A percentile compares a stretch with the other conserved stretches of the same genome.
Conservation (phyloP, 2,113 vertebrate genomes). For the Coracopsis vasa region DNA sequence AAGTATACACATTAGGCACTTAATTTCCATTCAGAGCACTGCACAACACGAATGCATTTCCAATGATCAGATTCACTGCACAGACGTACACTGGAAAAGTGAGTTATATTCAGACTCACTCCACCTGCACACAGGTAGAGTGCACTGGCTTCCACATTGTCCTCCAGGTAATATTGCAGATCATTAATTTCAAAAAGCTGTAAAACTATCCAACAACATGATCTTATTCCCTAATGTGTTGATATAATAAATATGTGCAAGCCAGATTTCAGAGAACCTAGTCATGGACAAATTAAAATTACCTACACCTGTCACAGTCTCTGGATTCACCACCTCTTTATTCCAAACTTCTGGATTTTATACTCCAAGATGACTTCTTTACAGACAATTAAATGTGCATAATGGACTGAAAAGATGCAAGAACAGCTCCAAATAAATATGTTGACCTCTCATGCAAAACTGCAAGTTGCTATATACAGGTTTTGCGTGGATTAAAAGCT, state of each 20-base stretch:
- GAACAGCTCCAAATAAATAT: background rate
- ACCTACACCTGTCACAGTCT: background rate
- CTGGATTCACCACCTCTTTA: background rate
- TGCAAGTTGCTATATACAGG: background rate
- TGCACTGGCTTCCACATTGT: background rate
- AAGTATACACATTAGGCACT: background rate
- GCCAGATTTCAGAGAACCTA: background rate
- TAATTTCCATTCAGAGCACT: background rate
- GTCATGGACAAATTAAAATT: background rate
- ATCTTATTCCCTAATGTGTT: background rate
- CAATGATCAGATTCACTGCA: background rate
- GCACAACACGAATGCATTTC: background rate
- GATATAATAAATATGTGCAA: background rate
- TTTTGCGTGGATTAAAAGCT: background rate
- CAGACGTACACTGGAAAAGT: background rate
- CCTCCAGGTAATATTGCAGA: background rate
- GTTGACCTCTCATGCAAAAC: background rate
- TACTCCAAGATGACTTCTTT: background rate
- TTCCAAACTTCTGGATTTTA: background rate
- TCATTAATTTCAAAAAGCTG: background rate
- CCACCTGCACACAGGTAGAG: fast-evolving
- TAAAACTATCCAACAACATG: background rate
- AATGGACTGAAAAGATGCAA: background rate
- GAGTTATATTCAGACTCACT: background rate
- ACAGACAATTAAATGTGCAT: background rate